Evolutionary conservation across 2,888 invertebrate genomes (phyloP), one percentile per base, ranked within the genome.

Genomic region (Cryptops parisi): DNA sequence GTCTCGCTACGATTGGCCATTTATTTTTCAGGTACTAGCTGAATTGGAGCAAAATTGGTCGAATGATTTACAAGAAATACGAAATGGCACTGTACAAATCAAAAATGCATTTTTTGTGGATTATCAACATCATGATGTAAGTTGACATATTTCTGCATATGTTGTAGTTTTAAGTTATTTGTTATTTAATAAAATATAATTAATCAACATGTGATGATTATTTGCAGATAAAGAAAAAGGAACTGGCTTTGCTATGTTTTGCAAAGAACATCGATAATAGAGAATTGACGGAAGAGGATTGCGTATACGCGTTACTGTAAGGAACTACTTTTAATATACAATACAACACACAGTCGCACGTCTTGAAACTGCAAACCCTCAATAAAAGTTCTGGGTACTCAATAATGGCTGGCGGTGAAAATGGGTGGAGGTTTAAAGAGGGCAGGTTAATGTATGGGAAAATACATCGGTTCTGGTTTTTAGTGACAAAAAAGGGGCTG

Each of bases 1-100:
- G n/a, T 49, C 2, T 39, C n/a, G 9, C 33, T 23, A 24, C 25
- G 19, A 48, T 19, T 47, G 44, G 41, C 21, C 21, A 22, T 50
- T 38, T 21, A 9, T 40, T 46, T 59, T 59, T 3, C 58, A 68
- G 67, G 61, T 61, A 15, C 54, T 68, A 53, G 68, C 65, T 24
- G 69, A 68, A 49, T 57, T 68, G 51, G 69, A 69, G 57, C 67
- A 67, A 53, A 60, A 64, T 52, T 68, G 68, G 68, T 59, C 63
- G 48, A 62, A 57, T 47, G 68, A 68, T 53, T 60, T 68, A 24
- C 59, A 64, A 9, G 50, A 50, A 22, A 23, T 46, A 6, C 22
- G 23, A 4, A 5, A 23, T 9, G 25, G 17, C 21, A 6, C 43
- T n/a, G n/a, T n/a, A n/a, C 48, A 22, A 21, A 22, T 19, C 22